These are phyloP conservation scores for Sminthopsis crassicaudata DNA, from an alignment of 2,113 vertebrate species.

Conservation along the genomic window DNA sequence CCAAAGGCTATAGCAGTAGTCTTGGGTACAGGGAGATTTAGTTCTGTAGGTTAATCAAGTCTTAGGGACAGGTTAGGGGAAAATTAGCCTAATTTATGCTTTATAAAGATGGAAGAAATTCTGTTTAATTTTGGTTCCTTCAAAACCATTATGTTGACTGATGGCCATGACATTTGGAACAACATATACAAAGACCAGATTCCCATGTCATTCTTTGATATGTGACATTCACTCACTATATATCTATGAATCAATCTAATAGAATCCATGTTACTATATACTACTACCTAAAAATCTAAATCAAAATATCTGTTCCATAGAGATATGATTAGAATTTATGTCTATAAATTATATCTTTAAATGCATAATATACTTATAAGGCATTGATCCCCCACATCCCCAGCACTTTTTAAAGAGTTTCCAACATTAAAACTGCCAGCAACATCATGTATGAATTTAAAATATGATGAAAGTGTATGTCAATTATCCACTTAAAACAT, in stretches of 20 bases:
- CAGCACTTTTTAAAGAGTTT: background rate
- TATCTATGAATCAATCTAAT: background rate
- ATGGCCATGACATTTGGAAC: background rate
- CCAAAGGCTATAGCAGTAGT: background rate
- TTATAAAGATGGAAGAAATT: background rate
- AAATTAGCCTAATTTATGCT: background rate
- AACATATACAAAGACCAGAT: background rate
- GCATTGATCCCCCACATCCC: background rate
- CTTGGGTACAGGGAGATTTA: background rate
- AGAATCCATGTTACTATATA: background rate
- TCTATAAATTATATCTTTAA: background rate
- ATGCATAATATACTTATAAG: background rate
- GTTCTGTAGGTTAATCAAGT: background rate
- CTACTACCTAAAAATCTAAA: background rate
- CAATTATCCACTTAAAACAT: conserved; percentile 13
- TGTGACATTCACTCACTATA: background rate
- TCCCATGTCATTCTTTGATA: background rate
- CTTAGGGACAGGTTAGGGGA: background rate
- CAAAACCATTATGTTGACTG: background rate
- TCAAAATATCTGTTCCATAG: background rate
- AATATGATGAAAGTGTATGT: background rate
- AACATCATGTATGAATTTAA: background rate
- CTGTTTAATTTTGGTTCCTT: background rate
- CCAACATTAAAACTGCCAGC: background rate
- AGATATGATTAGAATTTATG: background rate